These are phyloP conservation scores for Aphelocoma coerulescens DNA, from an alignment of 2,113 vertebrate species.

Conservation along the genomic window DNA sequence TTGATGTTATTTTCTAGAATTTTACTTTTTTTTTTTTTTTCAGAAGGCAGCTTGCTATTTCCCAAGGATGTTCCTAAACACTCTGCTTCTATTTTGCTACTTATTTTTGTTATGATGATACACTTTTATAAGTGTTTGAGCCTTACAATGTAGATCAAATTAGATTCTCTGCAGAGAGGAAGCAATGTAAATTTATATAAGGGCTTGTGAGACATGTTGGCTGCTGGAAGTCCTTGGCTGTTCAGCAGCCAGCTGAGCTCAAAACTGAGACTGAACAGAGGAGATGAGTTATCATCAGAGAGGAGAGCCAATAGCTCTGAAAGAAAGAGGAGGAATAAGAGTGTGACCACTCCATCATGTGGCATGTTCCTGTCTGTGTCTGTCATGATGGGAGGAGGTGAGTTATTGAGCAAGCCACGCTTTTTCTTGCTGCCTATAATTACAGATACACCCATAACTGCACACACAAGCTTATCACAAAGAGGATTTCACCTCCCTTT, in stretches of 20 bases:
- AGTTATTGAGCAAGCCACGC: not conserved
- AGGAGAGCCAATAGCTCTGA: not conserved
- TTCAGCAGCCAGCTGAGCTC: not conserved
- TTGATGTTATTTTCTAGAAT: not conserved
- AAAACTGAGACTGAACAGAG: not conserved
- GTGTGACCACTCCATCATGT: not conserved
- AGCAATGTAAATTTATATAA: not conserved
- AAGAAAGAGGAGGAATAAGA: not conserved
- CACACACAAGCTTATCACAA: constrained; percentile 1
- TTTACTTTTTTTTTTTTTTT: not conserved
- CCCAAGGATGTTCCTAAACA: not conserved
- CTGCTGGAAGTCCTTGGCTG: not conserved
- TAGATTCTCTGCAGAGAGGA: not conserved
- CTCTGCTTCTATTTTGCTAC: not conserved
- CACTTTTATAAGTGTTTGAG: not conserved
- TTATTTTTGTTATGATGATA: not conserved
- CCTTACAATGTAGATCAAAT: not conserved
- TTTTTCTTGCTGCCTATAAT: not conserved
- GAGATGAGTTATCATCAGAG: not conserved
- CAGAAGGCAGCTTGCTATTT: not conserved
- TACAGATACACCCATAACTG: constrained; percentile 1
- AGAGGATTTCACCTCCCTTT: not conserved
- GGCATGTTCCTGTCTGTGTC: not conserved
- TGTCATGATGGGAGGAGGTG: not conserved
- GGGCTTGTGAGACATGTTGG: not conserved